Conservation (phyloP, 2,888 invertebrate species). For the Theretra japonica region DNA sequence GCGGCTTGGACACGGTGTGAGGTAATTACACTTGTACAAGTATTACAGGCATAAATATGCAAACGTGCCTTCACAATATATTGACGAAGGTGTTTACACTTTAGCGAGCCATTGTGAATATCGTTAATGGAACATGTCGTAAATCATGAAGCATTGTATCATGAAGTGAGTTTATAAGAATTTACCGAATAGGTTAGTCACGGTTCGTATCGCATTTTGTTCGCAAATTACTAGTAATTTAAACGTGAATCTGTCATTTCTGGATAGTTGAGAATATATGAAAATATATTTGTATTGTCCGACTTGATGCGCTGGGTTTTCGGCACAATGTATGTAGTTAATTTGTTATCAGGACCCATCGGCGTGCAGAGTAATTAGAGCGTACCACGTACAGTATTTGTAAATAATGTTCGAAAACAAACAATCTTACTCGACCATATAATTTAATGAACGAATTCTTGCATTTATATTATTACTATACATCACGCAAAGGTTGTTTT, state of each 20-base stretch:
- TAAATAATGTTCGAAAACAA: not conserved
- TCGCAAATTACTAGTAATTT: not conserved
- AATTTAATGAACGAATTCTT: constrained; percentile 13
- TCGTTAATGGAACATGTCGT: constrained; percentile 48
- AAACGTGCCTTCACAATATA: not conserved
- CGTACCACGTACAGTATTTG: constrained; percentile 38
- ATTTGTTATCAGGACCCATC: constrained; percentile 38
- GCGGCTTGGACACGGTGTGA: constrained; percentile 59
- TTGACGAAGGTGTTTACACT: constrained; percentile 39
- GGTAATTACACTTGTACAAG: constrained; percentile 61
- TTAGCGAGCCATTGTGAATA: constrained; percentile 44
- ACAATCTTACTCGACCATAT: not conserved
- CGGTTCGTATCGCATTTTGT: not conserved
- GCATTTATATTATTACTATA: not conserved
- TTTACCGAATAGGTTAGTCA: not conserved
- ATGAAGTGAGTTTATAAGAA: not conserved
- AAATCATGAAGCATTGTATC: constrained; percentile 1
- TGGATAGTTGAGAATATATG: not conserved
- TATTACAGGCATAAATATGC: constrained; percentile 49
- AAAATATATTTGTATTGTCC: not conserved
- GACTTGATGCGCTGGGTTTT: not conserved
- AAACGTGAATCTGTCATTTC: too few relatives aligned
- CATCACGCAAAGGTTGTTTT: constrained; percentile 33
- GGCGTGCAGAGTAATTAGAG: constrained; percentile 57
- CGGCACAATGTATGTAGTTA: not conserved